Conservation (phyloP, 2,888 invertebrate species). For the Phaonia tiefii region DNA sequence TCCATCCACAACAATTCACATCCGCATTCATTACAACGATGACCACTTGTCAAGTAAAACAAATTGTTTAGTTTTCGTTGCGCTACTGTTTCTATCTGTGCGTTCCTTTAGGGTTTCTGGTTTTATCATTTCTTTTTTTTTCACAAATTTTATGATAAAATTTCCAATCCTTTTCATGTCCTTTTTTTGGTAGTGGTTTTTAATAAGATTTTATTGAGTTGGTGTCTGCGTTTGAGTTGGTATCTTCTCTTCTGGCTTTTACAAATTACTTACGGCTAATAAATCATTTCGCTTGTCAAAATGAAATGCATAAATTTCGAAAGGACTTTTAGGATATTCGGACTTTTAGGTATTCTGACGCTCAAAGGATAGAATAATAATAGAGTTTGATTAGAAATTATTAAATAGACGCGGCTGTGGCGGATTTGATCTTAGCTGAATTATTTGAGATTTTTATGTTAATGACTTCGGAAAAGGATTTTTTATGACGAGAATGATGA, state of each 20-base stretch:
- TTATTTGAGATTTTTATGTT: too few relatives aligned
- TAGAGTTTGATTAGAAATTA: too few relatives aligned
- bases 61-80: conserved; percentile 53
- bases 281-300: conserved; percentile 79
- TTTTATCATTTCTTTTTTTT: conserved; percentile 38
- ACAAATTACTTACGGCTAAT: conserved; percentile 80
- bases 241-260: conserved; percentile 67
- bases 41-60: conserved; percentile 68
- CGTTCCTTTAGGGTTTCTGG: conserved; percentile 54
- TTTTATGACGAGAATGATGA: too few relatives aligned
- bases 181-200: conserved; percentile 44
- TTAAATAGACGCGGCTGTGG: too few relatives aligned
- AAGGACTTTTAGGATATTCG: conserved; percentile 48
- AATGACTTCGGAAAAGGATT: too few relatives aligned
- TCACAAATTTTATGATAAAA: conserved; percentile 1
- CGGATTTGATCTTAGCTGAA: too few relatives aligned
- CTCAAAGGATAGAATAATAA: too few relatives aligned
- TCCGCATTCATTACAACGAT: conserved; percentile 2
- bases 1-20: background rate
- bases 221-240: conserved; percentile 39
- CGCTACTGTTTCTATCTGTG: conserved; percentile 26
- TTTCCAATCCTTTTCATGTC: conserved; percentile 18
- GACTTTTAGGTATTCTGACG: too few relatives aligned
- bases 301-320: conserved; percentile 73
- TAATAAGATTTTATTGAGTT: conserved; percentile 65